phyloP scores from a whole-genome alignment of 2,888 invertebrate species.

The Stratiomys singularior region DNA sequence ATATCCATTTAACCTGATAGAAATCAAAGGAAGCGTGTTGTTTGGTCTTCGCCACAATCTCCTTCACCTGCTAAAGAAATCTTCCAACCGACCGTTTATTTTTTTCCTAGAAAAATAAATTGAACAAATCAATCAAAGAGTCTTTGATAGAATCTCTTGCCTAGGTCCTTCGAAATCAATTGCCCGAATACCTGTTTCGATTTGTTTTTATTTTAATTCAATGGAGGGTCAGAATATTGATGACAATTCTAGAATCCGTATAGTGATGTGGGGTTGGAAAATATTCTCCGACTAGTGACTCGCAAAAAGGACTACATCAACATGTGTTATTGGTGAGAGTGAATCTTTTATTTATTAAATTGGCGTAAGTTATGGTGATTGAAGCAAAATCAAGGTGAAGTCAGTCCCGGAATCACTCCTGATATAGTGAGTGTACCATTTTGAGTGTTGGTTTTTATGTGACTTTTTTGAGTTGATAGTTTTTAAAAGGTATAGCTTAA shows the following conservation, averaged over 20 bases:
- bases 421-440: too few species aligned
- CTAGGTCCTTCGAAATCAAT: neutral
- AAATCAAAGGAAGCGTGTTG: neutral
- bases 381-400: too few species aligned
- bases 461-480: too few species aligned
- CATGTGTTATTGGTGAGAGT: too few species aligned
- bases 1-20: neutral
- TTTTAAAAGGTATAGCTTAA: too few species aligned
- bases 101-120: conserved; percentile 7
- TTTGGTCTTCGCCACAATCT: neutral
- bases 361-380: too few species aligned
- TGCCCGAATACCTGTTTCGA: conserved; percentile 28
- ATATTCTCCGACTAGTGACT: too few species aligned
- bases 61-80: neutral
- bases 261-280: too few species aligned
- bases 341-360: too few species aligned
- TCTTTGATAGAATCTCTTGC: conserved; percentile 15
- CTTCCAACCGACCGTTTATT: neutral
- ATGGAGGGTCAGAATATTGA: conserved; percentile 28
- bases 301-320: too few species aligned
- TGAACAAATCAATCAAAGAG: conserved; percentile 17
- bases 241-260: neutral
- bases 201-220: conserved; percentile 30
- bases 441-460: too few species aligned
- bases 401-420: too few species aligned